Base-by-base conservation (phyloP, 2,797 vertebrate genomes). In the Fistularia commersonii region DNA sequence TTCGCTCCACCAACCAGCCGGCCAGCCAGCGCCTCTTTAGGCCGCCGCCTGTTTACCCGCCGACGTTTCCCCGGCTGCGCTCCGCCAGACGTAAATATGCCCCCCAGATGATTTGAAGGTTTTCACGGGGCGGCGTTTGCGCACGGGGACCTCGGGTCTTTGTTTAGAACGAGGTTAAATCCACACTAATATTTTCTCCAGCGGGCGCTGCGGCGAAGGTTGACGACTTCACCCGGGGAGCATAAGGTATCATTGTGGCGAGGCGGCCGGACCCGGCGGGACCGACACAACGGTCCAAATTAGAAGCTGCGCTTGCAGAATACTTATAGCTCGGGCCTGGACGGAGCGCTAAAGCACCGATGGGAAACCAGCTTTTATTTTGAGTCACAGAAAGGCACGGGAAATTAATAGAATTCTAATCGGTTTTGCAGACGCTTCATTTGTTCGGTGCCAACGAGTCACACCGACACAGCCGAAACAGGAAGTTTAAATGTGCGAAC, bases 201-300 rank as follows among this genome's bases (percentile, higher is more conserved):
- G 55, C 11, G 46, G 60, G 48, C 60, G 57, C 51, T 64, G 63
- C 9, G 74, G 80, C 12, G 43, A 52, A 61, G 37, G 50, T 11
- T 57, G 79, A 76, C 55, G 79, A 70, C 76, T 74, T 79, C 51
- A 56, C 65, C 50, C 1, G 6, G 45, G 48, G 10, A 63, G n/a
- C 53, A 66, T 54, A 73, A 72, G 78, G 73, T 61, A 74, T 82
- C 55, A 79, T 82, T 85, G 79, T 76, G 83, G 83, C 10, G 51
- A 54, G n/a, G 66, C 61, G 54, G 67, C 36, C n/a, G 45, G 72
- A 71, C 53, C 66, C 44, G 82, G 9, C 64, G 7, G n/a, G n/a
- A n/a, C 34, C 8, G 61, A 82, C 72, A 81, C 71, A 74, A 66
- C 54, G 56, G 66, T 15, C 53, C 36, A 69, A 76, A 85, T 84